These are phyloP conservation scores for Albula goreensis DNA, from an alignment of 2,113 vertebrate species.

Conservation along the genomic window DNA sequence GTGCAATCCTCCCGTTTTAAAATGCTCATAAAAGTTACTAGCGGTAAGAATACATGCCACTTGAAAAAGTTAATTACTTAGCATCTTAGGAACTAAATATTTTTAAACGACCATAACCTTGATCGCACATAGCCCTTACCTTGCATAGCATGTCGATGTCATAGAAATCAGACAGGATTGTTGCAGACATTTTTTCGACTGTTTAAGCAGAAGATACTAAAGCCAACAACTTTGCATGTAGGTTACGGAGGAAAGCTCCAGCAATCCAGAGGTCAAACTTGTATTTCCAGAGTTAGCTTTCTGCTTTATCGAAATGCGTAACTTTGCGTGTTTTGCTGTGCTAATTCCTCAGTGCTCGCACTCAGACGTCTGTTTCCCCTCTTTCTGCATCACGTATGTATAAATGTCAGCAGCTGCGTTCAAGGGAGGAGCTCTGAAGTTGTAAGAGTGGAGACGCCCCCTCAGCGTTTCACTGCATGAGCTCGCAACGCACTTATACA, in stretches of 20 bases:
- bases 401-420: constrained; percentile 46
- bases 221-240: constrained; percentile 59
- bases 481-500: neutral
- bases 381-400: constrained; percentile 34
- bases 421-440: constrained; percentile 36
- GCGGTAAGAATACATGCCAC: neutral
- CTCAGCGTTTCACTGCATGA: neutral
- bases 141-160: constrained; percentile 94
- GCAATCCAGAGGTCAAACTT: constrained; percentile 34
- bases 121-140: constrained; percentile 64
- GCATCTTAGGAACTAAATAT: neutral
- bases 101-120: neutral
- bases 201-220: constrained; percentile 61
- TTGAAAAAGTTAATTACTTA: neutral
- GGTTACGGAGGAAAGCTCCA: constrained; percentile 51
- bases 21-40: neutral
- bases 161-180: constrained; percentile 89
- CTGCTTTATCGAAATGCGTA: constrained; percentile 23
- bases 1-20: neutral
- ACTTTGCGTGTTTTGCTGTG: constrained; percentile 33
- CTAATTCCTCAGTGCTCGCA: constrained; percentile 54
- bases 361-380: constrained; percentile 58
- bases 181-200: constrained; percentile 82
- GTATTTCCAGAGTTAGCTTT: constrained; percentile 43
- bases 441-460: constrained; percentile 52